These are phyloP conservation scores for Drosophila greeni DNA, from an alignment of 2,888 invertebrate genomes.

Conservation along the genomic window DNA sequence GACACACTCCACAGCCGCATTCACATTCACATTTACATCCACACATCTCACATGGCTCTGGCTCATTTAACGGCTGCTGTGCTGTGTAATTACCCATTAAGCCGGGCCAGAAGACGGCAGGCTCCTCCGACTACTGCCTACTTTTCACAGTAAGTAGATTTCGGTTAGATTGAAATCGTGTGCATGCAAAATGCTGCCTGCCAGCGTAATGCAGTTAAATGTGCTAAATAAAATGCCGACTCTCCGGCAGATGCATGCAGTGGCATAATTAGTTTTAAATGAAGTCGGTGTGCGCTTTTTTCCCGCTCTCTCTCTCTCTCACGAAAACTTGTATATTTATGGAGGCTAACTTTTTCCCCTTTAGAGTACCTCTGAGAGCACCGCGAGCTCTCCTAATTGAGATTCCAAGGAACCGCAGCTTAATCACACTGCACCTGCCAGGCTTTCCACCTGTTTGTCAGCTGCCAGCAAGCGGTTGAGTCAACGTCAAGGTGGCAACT, in stretches of 20 bases:
- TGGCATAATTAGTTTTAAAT: constrained; percentile 69
- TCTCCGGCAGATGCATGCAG: constrained; percentile 58
- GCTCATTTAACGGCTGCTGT: constrained; percentile 62
- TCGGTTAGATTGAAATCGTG: constrained; percentile 46
- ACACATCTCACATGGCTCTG: constrained; percentile 16
- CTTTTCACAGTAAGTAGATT: constrained; percentile 65
- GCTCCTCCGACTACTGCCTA: constrained; percentile 51
- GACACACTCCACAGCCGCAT: constrained; percentile 12
- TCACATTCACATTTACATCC: constrained; percentile 20
- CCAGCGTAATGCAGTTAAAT: constrained; percentile 69
- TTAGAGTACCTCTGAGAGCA: background rate
- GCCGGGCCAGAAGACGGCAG: constrained; percentile 46
- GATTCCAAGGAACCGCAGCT: constrained; percentile 35
- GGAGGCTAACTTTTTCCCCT: background rate
- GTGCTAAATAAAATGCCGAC: constrained; percentile 72
- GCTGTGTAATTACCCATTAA: constrained; percentile 73
- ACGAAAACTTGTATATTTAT: constrained; percentile 2
- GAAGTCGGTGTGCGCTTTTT: constrained; percentile 41
- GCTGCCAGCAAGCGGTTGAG: constrained; percentile 43
- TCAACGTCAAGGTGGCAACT: constrained; percentile 66
- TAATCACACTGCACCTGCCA: constrained; percentile 51
- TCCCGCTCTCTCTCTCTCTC: background rate
- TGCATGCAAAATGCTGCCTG: constrained; percentile 61
- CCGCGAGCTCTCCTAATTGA: constrained; percentile 30
- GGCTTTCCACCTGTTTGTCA: constrained; percentile 51